Evolutionary conservation across 2,888 invertebrate genomes (phyloP).

Genomic region (Adineta ricciae): DNA sequence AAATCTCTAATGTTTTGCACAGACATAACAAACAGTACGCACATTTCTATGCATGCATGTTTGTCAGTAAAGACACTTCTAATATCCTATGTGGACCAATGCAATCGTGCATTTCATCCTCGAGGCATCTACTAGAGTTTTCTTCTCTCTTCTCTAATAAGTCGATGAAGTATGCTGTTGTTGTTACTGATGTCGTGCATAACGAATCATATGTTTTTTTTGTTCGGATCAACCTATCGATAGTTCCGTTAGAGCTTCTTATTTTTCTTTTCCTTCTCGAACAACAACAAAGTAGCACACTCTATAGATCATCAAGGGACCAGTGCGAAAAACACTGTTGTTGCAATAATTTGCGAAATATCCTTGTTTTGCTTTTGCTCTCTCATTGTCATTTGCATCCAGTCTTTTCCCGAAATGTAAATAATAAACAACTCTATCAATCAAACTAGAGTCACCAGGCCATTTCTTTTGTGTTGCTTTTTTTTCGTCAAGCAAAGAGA

Average conservation of each 20-base stretch:
- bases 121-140: neutral
- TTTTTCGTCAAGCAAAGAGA: neutral
- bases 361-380: no score
- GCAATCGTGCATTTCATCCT: neutral
- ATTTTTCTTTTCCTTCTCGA: neutral
- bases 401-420: no score
- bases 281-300: neutral
- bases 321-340: neutral
- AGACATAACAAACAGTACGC: neutral
- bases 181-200: neutral
- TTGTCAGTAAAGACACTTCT: neutral
- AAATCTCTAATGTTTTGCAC: neutral
- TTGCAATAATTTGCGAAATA: neutral
- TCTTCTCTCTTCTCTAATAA: neutral
- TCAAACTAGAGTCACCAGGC: neutral
- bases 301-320: neutral
- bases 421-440: no score
- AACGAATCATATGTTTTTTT: neutral
- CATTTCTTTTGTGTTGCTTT: neutral
- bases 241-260: neutral
- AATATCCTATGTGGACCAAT: neutral
- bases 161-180: neutral
- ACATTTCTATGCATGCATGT: neutral
- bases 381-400: no score
- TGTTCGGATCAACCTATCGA: neutral